Base-by-base conservation (phyloP, 2,113 vertebrate species). In the Cynopterus brachyotis region DNA sequence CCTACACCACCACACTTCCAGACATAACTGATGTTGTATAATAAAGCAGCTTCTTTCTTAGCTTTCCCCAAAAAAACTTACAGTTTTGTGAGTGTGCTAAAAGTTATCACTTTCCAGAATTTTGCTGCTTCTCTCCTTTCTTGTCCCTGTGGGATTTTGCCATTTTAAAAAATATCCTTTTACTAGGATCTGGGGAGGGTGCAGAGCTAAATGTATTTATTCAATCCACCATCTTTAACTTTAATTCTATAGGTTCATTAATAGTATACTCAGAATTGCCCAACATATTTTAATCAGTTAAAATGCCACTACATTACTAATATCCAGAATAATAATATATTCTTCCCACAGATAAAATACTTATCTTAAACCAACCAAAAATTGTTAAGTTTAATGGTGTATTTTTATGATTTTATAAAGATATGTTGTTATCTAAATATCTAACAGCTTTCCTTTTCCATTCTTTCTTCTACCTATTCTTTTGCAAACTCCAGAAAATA, bases 401-500 rank as follows among this genome's bases (percentile, higher is more conserved):
- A 16, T 42, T 90, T 89, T 91, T 91, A 87, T 75, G 20, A 86
- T 80, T 91, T 66, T 66, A 66, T 95, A 69, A 47, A 83, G n/a
- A 66, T 17, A 55, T 32, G 40, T 35, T 91, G 37, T 79, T 67
- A 73, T 59, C 62, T 72, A 47, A 45, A 79, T 88, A 2, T 47
- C 40, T 79, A 87, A 79, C 8, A 96, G 11, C 37, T 89, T 95
- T 87, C 24, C 16, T 85, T 94, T 93, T 45, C 32, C 45, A 83
- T 45, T 75, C 72, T 73, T 73, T 82, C 37, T 60, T 81, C 59
- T 72, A 85, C 57, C 75, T 76, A 32, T 59, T 60, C 26, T 30
- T 90, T 93, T 78, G 59, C 47, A 82, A 95, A 96, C 92, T 53
- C 67, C 9, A 83, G 12, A 82, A 92, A 95, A 91, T 22, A 94